These are phyloP conservation scores for Albula goreensis DNA, from an alignment of 2,113 vertebrate genomes.

Conservation along the genomic window DNA sequence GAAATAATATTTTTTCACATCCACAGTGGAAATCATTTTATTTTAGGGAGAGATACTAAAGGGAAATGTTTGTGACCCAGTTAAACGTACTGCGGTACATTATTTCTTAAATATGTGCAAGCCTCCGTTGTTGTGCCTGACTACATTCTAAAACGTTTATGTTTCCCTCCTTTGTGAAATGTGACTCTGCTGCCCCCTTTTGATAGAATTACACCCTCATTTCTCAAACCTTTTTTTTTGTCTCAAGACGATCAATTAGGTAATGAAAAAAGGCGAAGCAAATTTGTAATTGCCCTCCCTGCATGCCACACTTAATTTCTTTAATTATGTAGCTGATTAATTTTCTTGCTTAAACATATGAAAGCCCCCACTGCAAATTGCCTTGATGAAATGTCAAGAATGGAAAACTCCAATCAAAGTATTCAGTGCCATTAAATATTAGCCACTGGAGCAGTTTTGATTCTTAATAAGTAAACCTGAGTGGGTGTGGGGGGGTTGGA, in stretches of 20 bases:
- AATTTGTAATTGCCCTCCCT: constrained; percentile 31
- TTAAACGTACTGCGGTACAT: constrained; percentile 46
- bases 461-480: constrained; percentile 45
- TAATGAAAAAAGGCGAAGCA: constrained; percentile 47
- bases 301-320: constrained; percentile 51
- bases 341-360: constrained; percentile 53
- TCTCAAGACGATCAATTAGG: constrained; percentile 42
- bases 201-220: constrained; percentile 1
- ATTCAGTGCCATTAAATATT: constrained; percentile 54
- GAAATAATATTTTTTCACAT: constrained; percentile 24
- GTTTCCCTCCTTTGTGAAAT: neutral
- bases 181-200: constrained; percentile 62
- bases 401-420: constrained; percentile 48
- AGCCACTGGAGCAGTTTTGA: constrained; percentile 45
- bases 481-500: neutral
- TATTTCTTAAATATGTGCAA: constrained; percentile 42
- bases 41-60: constrained; percentile 42
- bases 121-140: constrained; percentile 33
- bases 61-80: constrained; percentile 54
- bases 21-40: constrained; percentile 24
- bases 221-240: neutral
- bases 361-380: constrained; percentile 45
- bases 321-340: constrained; percentile 62
- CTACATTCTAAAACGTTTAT: neutral
- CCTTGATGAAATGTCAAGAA: constrained; percentile 49